A percentile compares a stretch with the other conserved stretches of the same genome.
Conservation (phyloP, 2,888 invertebrate genomes). For the Melangyna quadrimaculata region DNA sequence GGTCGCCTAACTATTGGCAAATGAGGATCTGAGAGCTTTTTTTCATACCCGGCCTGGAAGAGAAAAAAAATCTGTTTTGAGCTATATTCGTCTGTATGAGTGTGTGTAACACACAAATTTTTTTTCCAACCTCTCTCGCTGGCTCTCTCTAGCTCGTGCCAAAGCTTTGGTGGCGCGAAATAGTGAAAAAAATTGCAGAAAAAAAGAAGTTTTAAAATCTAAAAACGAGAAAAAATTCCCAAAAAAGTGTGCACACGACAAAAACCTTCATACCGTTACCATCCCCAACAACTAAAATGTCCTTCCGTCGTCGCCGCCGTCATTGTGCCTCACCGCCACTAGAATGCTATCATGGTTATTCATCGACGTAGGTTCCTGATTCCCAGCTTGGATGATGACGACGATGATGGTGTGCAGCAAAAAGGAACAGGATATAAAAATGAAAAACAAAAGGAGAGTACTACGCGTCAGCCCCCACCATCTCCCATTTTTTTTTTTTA, state of each 20-base stretch:
- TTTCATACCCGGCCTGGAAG: conserved; percentile 59
- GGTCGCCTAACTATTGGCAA: conserved; percentile 72
- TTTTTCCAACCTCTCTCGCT: conserved; percentile 47
- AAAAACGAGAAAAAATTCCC: conserved; percentile 67
- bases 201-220: conserved; percentile 52
- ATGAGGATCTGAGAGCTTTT: conserved; percentile 72
- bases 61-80: conserved; percentile 68
- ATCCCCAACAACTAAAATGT: not conserved
- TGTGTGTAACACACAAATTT: conserved; percentile 61
- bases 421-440: conserved; percentile 1
- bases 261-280: conserved; percentile 9
- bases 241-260: conserved; percentile 50
- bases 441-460: not conserved
- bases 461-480: conserved; percentile 50
- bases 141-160: conserved; percentile 63
- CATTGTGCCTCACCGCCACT: not conserved
- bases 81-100: conserved; percentile 42
- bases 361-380: conserved; percentile 15
- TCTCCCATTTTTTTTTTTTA: conserved; percentile 49
- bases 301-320: not conserved
- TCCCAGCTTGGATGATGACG: not conserved
- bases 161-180: conserved; percentile 67
- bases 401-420: not conserved
- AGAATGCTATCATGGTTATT: conserved; percentile 24
- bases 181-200: conserved; percentile 61